These are phyloP conservation scores for Chitala chitala DNA, from an alignment of 2,113 vertebrate species.

Conservation along the genomic window DNA sequence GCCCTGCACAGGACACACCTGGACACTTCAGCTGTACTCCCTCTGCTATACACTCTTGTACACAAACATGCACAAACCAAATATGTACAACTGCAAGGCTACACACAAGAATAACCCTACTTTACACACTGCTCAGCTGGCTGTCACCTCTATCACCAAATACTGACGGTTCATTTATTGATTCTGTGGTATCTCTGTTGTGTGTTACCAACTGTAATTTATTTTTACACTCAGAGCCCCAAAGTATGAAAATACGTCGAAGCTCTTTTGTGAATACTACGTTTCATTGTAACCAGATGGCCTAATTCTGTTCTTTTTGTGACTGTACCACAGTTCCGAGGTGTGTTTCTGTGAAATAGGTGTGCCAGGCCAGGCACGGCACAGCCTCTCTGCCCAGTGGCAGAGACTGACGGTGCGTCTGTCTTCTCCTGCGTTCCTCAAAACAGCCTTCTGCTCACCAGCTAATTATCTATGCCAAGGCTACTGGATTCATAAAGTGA, in stretches of 20 bases:
- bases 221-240: too few relatives aligned
- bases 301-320: neutral
- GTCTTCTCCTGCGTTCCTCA: neutral
- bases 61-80: too few relatives aligned
- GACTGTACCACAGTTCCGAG: neutral
- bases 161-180: too few relatives aligned
- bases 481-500: constrained; percentile 21
- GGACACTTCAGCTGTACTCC: neutral
- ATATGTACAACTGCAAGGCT: too few relatives aligned
- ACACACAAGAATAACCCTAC: too few relatives aligned
- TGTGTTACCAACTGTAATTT: too few relatives aligned
- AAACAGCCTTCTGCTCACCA: neutral
- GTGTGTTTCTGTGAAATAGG: neutral
- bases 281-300: neutral
- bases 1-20: constrained; percentile 39
- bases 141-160: too few relatives aligned
- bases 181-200: too few relatives aligned
- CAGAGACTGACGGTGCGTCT: neutral
- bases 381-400: neutral
- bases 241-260: too few relatives aligned
- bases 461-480: constrained; percentile 26
- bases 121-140: too few relatives aligned
- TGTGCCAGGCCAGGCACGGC: neutral
- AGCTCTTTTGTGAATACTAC: too few relatives aligned
- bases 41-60: neutral